Evolutionary conservation across 2,113 vertebrate species (phyloP), one percentile per base, ranked within the genome.

Genomic region (Apaloderma vittatum): DNA sequence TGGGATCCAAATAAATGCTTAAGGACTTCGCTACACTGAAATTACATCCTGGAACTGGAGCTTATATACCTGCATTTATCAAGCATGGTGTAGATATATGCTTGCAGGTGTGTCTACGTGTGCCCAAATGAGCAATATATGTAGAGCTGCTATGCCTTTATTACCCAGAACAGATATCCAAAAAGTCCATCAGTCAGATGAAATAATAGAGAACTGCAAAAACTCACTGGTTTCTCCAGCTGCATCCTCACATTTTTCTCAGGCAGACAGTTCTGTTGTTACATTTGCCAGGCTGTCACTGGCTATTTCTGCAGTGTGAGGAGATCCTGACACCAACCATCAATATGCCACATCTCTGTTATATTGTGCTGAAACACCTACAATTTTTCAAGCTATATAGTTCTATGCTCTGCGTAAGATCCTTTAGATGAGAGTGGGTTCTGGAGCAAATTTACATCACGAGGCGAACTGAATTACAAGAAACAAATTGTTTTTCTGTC

Each of bases 21-120:
- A 75, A 93, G 34, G 0, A 0, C 24, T 95, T 89, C 84, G 55
- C 52, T 81, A 61, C 23, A 15, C 10, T 46, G 73, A 86, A 48
- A 63, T 87, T 81, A 63, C 22, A 2, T 45, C 20, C 68, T 82
- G 77, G 49, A 82, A n/a, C 30, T 3, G 11, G n/a, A 40, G 71
- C 22, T 95, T 75, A 54, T 76, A 70, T 76, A 76, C 74, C 58
- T 73, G 87, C 29, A 3, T 95, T 95, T 85, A 74, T 91, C 73
- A 78, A 29, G 48, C 34, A 15, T 2, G 21, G 30, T 48, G 27
- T 59, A 48, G 15, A 11, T 74, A 29, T 62, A 34, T 9, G 19
- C n/a, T 93, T 94, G 90, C 94, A 97, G 92, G 85, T 85, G 71
- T 65, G 43, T 4, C 5, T 15, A 22, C 30, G 1, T 48, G 65